A percentile compares a stretch with the other conserved stretches of the same genome.
phyloP scores from a whole-genome alignment of 2,797 vertebrate genomes.

The Pelobates cultripes region DNA sequence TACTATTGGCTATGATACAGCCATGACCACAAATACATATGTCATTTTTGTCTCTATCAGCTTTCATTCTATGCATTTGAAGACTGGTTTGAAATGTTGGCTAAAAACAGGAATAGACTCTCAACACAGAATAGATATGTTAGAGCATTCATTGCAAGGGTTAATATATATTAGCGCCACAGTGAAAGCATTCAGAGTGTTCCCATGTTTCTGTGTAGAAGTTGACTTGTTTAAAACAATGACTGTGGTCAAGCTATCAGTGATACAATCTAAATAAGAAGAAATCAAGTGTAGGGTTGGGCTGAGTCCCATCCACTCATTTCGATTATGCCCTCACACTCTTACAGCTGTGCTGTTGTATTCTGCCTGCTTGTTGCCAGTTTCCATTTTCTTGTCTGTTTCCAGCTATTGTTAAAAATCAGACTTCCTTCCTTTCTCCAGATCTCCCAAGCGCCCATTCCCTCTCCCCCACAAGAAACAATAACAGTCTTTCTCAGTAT shows the following conservation, averaged over 20 bases:
- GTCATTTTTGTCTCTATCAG: too few relatives aligned
- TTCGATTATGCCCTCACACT: conserved; percentile 59
- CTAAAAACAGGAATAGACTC: too few relatives aligned
- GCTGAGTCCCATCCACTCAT: conserved; percentile 56
- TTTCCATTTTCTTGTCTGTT: conserved; percentile 75
- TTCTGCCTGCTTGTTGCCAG: conserved; percentile 53
- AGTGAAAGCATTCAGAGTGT: too few relatives aligned
- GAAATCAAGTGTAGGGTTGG: neutral
- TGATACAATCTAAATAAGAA: conserved; percentile 19
- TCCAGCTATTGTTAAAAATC: conserved; percentile 78
- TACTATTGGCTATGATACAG: too few relatives aligned
- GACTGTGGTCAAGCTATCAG: conserved; percentile 3
- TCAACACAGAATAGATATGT: too few relatives aligned
- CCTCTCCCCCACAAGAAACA: conserved; percentile 52
- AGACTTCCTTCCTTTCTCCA: conserved; percentile 78
- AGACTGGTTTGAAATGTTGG: too few relatives aligned
- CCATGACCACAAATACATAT: too few relatives aligned
- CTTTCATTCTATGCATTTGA: too few relatives aligned
- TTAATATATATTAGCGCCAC: too few relatives aligned
- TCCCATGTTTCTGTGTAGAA: neutral
- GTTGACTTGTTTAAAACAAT: neutral
- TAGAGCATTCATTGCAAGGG: too few relatives aligned
- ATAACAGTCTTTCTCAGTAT: conserved; percentile 23
- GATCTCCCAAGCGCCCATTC: conserved; percentile 63
- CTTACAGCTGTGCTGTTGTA: conserved; percentile 62